These are phyloP conservation scores for Isoperla grammatica DNA, from an alignment of 2,888 invertebrate genomes.

Conservation along the genomic window DNA sequence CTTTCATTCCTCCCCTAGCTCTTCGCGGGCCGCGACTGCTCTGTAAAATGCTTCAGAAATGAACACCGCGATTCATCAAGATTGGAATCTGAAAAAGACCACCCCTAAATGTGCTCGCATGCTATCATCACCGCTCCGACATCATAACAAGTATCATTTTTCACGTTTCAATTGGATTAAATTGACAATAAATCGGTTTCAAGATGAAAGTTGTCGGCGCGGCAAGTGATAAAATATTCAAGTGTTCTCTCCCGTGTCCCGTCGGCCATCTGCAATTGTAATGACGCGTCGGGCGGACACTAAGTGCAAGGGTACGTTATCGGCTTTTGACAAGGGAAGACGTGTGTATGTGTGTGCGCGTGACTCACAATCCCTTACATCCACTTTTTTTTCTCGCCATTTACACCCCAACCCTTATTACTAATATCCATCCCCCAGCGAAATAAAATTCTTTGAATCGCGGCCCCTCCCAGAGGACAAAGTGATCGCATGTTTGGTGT, in stretches of 20 bases:
- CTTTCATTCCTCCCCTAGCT: conserved; percentile 6
- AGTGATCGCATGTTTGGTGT: conserved; percentile 28
- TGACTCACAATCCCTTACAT: conserved; percentile 11
- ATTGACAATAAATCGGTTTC: conserved; percentile 11
- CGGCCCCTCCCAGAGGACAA: conserved; percentile 4
- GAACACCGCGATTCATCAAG: conserved; percentile 2
- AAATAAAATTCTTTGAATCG: conserved; percentile 11
- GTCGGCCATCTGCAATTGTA: conserved; percentile 10
- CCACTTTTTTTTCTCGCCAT: conserved; percentile 14
- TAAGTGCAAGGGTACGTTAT: conserved; percentile 10
- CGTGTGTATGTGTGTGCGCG: too few relatives aligned
- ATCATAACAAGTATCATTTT: conserved; percentile 18
- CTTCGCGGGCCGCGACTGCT: background rate
- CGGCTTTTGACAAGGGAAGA: conserved; percentile 10
- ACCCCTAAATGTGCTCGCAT: background rate
- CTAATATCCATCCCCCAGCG: conserved; percentile 8
- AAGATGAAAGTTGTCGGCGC: conserved; percentile 14
- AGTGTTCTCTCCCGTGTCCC: background rate
- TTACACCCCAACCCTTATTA: conserved; percentile 13
- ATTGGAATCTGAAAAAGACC: conserved; percentile 6
- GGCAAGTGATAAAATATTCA: conserved; percentile 15
- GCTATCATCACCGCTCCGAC: conserved; percentile 1
- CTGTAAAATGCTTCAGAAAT: background rate
- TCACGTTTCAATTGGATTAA: conserved; percentile 14
- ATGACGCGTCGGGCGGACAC: conserved; percentile 1